A percentile compares a stretch with the other conserved stretches of the same genome.
Conservation (phyloP, 2,113 vertebrate species). For the Hucho hucho region DNA sequence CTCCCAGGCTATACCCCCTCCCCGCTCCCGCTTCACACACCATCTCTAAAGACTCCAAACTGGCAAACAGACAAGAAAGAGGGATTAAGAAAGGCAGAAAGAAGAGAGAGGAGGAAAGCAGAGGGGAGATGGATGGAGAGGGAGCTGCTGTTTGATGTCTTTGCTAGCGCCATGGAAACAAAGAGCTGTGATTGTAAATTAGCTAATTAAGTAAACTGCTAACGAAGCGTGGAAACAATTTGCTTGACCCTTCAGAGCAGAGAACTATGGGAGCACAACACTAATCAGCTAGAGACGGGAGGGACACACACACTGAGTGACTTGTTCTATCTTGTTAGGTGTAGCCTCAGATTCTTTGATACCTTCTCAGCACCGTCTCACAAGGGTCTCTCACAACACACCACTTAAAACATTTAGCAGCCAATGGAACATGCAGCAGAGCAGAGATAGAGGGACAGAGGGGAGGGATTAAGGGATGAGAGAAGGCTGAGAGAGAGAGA, state of each 20-base stretch:
- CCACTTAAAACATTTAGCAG: neutral
- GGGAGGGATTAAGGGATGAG: too few relatives aligned
- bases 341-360: neutral
- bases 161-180: constrained; percentile 82
- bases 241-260: constrained; percentile 76
- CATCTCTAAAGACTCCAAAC: constrained; percentile 50
- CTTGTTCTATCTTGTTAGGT: too few relatives aligned
- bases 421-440: neutral
- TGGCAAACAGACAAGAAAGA: constrained; percentile 41
- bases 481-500: constrained; percentile 10
- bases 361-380: neutral
- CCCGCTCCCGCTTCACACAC: constrained; percentile 33
- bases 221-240: constrained; percentile 87
- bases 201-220: constrained; percentile 89
- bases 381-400: too few relatives aligned
- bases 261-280: constrained; percentile 66
- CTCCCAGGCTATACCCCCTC: neutral
- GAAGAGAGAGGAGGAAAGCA: constrained; percentile 4
- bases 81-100: too few relatives aligned
- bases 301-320: neutral
- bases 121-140: constrained; percentile 14
- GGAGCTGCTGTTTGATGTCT: constrained; percentile 79
- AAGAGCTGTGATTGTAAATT: constrained; percentile 87
- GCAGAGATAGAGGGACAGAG: neutral
- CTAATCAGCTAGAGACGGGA: neutral